Conservation (phyloP, 2,113 vertebrate species). For the Hucho hucho region DNA sequence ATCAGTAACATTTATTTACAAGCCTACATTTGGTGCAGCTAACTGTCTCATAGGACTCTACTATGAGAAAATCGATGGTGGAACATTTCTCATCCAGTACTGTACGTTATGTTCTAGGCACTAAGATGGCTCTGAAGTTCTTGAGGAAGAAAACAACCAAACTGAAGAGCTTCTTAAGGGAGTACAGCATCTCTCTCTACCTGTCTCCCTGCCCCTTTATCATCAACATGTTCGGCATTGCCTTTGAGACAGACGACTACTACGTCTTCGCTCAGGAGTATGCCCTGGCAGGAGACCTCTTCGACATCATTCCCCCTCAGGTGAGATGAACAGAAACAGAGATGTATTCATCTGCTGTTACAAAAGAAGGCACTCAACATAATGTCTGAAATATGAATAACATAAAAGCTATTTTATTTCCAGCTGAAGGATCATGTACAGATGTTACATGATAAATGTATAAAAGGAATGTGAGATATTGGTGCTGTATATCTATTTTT, state of each 20-base stretch:
- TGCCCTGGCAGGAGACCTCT: constrained; percentile 78
- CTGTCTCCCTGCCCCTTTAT: constrained; percentile 80
- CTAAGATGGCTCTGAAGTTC: constrained; percentile 82
- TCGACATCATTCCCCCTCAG: constrained; percentile 83
- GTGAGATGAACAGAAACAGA: constrained; percentile 42
- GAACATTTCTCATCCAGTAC: background rate
- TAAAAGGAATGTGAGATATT: background rate
- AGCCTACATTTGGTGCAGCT: constrained; percentile 12
- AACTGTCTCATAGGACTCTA: too few relatives aligned
- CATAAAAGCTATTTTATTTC: too few relatives aligned
- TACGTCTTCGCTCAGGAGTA: constrained; percentile 82
- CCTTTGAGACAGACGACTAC: constrained; percentile 77
- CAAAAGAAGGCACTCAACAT: background rate
- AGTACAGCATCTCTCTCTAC: constrained; percentile 80
- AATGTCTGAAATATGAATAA: background rate
- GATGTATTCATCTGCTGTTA: background rate
- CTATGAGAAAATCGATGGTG: constrained; percentile 24
- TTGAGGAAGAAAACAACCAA: constrained; percentile 80
- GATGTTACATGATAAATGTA: background rate
- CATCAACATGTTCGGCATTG: constrained; percentile 80
- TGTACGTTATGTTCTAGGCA: constrained; percentile 57
- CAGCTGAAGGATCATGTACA: background rate
- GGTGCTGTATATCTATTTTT: background rate
- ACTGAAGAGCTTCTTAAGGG: constrained; percentile 78
- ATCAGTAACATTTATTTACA: constrained; percentile 39